phyloP scores from a whole-genome alignment of 2,113 vertebrate genomes.

The Calidris pugnax region DNA sequence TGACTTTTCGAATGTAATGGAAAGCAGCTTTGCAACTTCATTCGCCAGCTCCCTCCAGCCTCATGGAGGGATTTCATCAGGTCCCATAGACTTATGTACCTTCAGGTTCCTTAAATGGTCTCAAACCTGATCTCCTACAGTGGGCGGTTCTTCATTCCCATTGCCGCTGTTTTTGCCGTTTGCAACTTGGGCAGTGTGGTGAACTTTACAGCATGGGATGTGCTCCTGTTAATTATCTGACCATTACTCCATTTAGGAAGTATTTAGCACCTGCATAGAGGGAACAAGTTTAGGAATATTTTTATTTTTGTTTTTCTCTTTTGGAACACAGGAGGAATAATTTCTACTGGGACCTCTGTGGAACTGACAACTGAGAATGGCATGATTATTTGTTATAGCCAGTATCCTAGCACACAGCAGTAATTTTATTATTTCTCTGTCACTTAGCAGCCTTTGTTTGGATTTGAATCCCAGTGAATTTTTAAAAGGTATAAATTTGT shows the following conservation, averaged over 20 bases:
- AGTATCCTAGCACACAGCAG: background rate
- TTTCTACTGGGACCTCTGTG: background rate
- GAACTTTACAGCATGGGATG: background rate
- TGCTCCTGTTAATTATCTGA: background rate
- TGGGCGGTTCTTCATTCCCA: too few relatives aligned
- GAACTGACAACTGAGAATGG: background rate
- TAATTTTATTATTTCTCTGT: background rate
- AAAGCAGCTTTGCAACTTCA: too few relatives aligned
- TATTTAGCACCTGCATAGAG: background rate
- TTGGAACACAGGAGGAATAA: background rate
- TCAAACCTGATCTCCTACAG: too few relatives aligned
- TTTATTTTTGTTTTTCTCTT: background rate
- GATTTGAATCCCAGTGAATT: constrained; percentile 12
- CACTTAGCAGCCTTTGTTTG: constrained; percentile 26
- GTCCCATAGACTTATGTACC: too few relatives aligned
- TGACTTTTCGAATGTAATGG: too few relatives aligned
- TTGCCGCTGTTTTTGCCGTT: too few relatives aligned
- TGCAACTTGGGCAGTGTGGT: too few relatives aligned
- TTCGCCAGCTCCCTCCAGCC: too few relatives aligned
- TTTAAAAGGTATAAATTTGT: constrained; percentile 31
- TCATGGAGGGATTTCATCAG: too few relatives aligned
- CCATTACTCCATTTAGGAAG: background rate
- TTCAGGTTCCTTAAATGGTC: too few relatives aligned
- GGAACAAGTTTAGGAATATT: background rate
- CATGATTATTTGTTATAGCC: background rate